Evolutionary conservation across 2,797 vertebrate species (phyloP).

Genomic region (Chelon labrosus): DNA sequence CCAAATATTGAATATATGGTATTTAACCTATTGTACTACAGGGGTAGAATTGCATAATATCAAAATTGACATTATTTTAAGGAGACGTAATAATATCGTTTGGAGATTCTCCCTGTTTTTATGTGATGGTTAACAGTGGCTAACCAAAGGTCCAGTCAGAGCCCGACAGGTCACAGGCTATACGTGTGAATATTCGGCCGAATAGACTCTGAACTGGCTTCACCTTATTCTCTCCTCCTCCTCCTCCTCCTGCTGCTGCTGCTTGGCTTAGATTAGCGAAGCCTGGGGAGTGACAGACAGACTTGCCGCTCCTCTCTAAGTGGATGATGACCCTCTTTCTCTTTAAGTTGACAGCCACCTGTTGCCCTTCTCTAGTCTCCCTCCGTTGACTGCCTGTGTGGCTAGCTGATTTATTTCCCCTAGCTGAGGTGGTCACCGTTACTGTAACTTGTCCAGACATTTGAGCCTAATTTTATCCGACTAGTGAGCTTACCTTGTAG

Average conservation of each 20-base stretch:
- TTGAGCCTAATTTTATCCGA: constrained; percentile 79
- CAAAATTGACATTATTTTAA: too few relatives aligned
- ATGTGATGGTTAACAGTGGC: background rate
- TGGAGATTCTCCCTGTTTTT: constrained; percentile 18
- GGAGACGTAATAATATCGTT: background rate
- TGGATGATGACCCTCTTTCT: constrained; percentile 73
- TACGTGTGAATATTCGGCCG: constrained; percentile 39
- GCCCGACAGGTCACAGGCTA: constrained; percentile 9
- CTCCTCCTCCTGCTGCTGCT: constrained; percentile 40
- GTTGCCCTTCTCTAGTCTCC: constrained; percentile 67
- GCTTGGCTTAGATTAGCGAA: constrained; percentile 64
- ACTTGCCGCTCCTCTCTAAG: constrained; percentile 60
- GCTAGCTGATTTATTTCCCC: constrained; percentile 68
- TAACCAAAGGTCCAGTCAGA: constrained; percentile 2
- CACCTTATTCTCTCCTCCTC: constrained; percentile 46
- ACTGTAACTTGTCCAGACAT: constrained; percentile 74
- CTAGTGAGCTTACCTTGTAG: constrained; percentile 67
- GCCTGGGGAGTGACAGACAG: constrained; percentile 51
- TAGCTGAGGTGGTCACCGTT: constrained; percentile 63
- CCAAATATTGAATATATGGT: too few relatives aligned
- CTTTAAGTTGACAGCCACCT: constrained; percentile 79
- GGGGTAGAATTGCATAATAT: too few relatives aligned
- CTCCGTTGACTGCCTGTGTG: constrained; percentile 46
- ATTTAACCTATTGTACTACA: too few relatives aligned
- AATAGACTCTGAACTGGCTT: constrained; percentile 43